Base-by-base conservation (phyloP, 2,113 vertebrate species). In the Cynocephalus volans region DNA sequence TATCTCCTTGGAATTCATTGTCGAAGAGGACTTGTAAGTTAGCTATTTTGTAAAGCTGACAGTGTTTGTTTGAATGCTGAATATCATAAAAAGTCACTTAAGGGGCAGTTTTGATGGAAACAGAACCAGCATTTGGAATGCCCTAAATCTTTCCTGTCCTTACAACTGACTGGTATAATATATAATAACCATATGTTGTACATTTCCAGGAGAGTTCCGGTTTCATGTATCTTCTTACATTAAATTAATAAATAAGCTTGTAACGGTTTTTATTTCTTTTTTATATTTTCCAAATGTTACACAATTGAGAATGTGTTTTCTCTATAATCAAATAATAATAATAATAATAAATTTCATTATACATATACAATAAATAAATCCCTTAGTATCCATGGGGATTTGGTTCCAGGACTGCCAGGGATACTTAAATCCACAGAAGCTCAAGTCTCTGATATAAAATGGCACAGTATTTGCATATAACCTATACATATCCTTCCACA, bases 81-180 rank as follows among this genome's bases (percentile, higher is more conserved):
- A 36, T 28, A 95, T 96, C 96, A 83, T 75, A 92, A 97, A 96
- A 95, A 60, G 69, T 76, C 93, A 93, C 79, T 75, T 75, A 80
- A 86, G 65, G 62, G 52, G 79, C 52, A 36, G 64, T 48, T 92
- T 95, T 75, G 79, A 92, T 87, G 54, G 92, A 96, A 96, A 96
- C 33, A 87, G 48, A 95, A 83, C 50, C 86, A 83, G 36, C 64
- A 83, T 36, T 83, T 48, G n/a, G 64, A 95, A 92, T 36, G 83
- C 70, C 79, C 90, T 81, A 90, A 81, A 77, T 92, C 73, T 84
- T 92, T 41, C 94, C 69, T 54, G 73, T 87, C 87, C 79, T 73
- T 73, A 92, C 86, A 56, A 82, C 92, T 28, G 18, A 88, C 73
- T 82, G 76, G 65, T 95, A 67, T 8, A 92, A 45, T 54, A 76